Base-by-base conservation (phyloP, 2,113 vertebrate genomes). In the Forbesichthys papilliferus region DNA sequence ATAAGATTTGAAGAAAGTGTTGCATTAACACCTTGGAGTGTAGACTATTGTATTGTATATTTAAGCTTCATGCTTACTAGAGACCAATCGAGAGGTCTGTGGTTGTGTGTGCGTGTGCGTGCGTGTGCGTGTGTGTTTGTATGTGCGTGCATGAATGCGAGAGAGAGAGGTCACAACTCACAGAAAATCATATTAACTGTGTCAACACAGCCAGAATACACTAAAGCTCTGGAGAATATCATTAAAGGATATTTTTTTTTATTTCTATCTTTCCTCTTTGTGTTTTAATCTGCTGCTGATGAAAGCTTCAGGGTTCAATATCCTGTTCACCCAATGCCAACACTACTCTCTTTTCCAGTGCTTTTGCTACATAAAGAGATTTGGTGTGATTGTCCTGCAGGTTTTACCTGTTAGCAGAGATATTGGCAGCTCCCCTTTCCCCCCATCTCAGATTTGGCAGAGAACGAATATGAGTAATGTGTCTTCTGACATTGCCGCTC, bases 1-100 rank as follows among this genome's bases (percentile, higher is more conserved):
- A 85, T 85, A 88, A 83, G 71, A 86, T 78, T 77, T 83, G 56
- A 79, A 74, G 78, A 85, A 85, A 86, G 90, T 90, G 89, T 90
- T 89, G 84, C 79, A 90, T 90, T 89, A 86, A 72, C 89, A 71
- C 85, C 88, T 84, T 78, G 71, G 85, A 84, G 89, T 90, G 88
- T 84, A 81, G 89, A 79, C 77, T 88, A 80, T 78, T 69, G 56
- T 86, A 87, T 86, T 79, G 79, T 75, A 79, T 86, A 77, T 88
- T 86, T 81, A 71, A 79, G 68, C 78, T n/a, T 27, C 27, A 27
- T 62, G 81, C 80, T 88, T 83, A 87, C 84, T 86, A 74, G 77
- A 59, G 12, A 55, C 42, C 2, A 9, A 62, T 73, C 79, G 70
- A 73, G 57, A 63, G 79, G 49, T 59, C 64, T 73, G 57, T 54